A percentile compares a stretch with the other conserved stretches of the same genome.
Evolutionary conservation across 1,140 invertebrate species (phyloP).

Genomic region (Bursaphelenchus mucronatus): DNA sequence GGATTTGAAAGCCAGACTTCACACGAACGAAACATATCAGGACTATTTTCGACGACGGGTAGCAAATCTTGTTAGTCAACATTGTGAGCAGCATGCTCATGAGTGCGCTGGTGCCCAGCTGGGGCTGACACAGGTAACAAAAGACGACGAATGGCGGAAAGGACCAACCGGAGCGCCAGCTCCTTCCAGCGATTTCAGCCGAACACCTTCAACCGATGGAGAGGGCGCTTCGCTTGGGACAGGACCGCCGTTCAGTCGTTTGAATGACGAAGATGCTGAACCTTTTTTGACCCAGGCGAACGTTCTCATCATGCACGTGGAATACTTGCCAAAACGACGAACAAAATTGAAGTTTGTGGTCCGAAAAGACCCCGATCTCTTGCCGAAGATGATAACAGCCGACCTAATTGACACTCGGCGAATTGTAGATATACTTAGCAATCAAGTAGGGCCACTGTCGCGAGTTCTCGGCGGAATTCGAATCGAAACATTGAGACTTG

Average conservation of each 20-base stretch:
- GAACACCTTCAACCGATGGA: too few relatives aligned
- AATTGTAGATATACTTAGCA: constrained; percentile 53
- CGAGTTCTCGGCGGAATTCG: constrained; percentile 55
- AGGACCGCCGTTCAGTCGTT: too few relatives aligned
- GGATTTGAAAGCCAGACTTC: constrained; percentile 46
- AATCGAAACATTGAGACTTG: constrained; percentile 38
- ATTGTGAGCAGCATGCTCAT: constrained; percentile 53
- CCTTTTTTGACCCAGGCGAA: constrained; percentile 53
- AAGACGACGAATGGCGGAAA: too few relatives aligned
- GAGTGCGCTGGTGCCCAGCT: constrained; percentile 47
- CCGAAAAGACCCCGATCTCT: constrained; percentile 27
- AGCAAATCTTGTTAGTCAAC: constrained; percentile 50
- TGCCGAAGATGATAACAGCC: neutral
- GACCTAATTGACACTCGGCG: constrained; percentile 28
- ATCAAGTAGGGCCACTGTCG: constrained; percentile 50
- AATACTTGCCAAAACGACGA: constrained; percentile 25
- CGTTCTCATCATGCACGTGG: constrained; percentile 51
- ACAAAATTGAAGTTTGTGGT: constrained; percentile 52
- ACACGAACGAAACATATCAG: constrained; percentile 58
- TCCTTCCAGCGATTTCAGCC: too few relatives aligned
- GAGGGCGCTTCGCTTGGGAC: too few relatives aligned
- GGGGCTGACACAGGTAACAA: too few relatives aligned
- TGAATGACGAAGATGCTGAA: constrained; percentile 34
- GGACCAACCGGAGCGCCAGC: too few relatives aligned
- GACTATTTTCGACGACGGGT: constrained; percentile 58